Percentiles rank a stretch among this genome's conserved stretches.
phyloP scores from a whole-genome alignment of 2,888 invertebrate species.

The Oxycera nigricornis region DNA sequence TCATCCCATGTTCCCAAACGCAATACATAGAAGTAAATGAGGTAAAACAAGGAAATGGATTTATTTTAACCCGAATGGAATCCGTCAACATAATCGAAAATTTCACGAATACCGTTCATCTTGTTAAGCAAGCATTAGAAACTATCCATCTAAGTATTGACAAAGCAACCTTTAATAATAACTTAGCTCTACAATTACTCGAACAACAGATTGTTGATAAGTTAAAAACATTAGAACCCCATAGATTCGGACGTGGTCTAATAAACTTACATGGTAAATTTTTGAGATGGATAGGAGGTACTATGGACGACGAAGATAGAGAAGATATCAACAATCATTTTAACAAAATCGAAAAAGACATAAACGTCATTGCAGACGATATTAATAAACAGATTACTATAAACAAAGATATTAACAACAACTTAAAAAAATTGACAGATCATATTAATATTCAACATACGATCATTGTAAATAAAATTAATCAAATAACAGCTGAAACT shows the following conservation, averaged over 20 bases:
- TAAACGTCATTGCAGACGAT: not conserved
- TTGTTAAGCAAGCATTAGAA: not conserved
- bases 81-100: not conserved
- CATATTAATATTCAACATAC: no score
- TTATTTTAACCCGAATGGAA: not conserved
- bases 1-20: not conserved
- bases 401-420: not conserved
- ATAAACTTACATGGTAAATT: not conserved
- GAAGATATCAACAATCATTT: not conserved
- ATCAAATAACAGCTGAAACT: no score
- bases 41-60: constrained; percentile 4
- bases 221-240: not conserved
- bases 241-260: no score
- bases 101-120: not conserved
- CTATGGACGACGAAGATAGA: not conserved
- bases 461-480: no score
- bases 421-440: no score
- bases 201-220: not conserved
- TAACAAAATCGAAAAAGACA: not conserved
- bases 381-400: not conserved
- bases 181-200: not conserved
- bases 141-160: not conserved
- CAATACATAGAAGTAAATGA: not conserved
- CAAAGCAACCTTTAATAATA: not conserved
- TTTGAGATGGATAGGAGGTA: not conserved